Conservation (phyloP, 1,140 invertebrate species). For the Drosophila auraria region DNA sequence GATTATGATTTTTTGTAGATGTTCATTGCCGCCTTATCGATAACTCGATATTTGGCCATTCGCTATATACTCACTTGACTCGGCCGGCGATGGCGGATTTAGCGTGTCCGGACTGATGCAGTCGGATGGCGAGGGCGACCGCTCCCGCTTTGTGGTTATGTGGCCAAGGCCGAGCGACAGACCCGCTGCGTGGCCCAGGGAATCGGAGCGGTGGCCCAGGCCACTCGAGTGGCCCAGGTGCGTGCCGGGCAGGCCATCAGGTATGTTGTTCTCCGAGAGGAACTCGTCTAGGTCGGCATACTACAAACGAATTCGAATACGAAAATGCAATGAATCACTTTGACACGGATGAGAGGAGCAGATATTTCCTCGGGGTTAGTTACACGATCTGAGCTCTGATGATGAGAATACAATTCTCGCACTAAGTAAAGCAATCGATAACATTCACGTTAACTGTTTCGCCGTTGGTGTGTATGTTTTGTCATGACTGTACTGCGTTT, state of each 20-base stretch:
- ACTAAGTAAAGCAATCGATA: conserved; percentile 68
- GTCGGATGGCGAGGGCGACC: conserved; percentile 93
- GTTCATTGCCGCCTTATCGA: conserved; percentile 14
- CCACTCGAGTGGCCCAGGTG: conserved; percentile 86
- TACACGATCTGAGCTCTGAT: conserved; percentile 57
- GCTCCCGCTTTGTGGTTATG: conserved; percentile 90
- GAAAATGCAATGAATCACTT: conserved; percentile 23
- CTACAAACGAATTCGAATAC: conserved; percentile 85
- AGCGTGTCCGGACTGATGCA: conserved; percentile 94
- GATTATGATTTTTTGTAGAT: conserved; percentile 23
- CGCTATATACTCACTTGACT: conserved; percentile 90
- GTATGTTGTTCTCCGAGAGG: conserved; percentile 96
- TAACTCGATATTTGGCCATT: not conserved
- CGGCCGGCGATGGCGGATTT: conserved; percentile 93
- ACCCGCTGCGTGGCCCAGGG: conserved; percentile 86
- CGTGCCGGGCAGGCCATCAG: conserved; percentile 89
- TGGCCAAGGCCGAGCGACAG: conserved; percentile 86
- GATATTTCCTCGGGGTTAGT: conserved; percentile 26
- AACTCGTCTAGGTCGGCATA: conserved; percentile 99
- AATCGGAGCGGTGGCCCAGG: conserved; percentile 85
- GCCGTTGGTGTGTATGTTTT: conserved; percentile 22
- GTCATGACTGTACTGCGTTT: conserved; percentile 47
- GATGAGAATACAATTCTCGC: conserved; percentile 79
- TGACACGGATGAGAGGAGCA: conserved; percentile 10
- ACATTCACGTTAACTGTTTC: conserved; percentile 54